phyloP scores from a whole-genome alignment of 2,888 invertebrate species.

The Mythimna lalbum region DNA sequence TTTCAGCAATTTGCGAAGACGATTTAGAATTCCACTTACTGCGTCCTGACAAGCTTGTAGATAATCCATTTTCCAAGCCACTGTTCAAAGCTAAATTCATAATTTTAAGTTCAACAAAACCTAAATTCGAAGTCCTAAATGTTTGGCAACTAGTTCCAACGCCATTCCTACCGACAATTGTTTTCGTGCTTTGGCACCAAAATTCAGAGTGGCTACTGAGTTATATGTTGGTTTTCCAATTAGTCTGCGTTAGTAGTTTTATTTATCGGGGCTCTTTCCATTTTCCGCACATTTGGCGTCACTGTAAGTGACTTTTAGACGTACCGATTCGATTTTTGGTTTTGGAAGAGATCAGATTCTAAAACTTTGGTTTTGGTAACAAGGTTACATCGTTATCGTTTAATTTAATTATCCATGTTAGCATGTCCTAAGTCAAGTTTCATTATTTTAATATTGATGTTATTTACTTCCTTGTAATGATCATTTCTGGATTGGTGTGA shows the following conservation, averaged over 20 bases:
- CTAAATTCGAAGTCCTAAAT: conserved; percentile 52
- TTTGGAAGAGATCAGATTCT: background rate
- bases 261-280: conserved; percentile 85
- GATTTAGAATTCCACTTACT: conserved; percentile 25
- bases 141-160: conserved; percentile 70
- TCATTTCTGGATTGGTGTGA: too few relatives aligned
- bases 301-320: conserved; percentile 52
- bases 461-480: too few relatives aligned
- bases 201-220: conserved; percentile 79
- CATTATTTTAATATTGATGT: too few relatives aligned
- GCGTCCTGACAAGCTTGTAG: background rate
- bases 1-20: conserved; percentile 9
- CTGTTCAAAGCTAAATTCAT: conserved; percentile 26
- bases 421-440: too few relatives aligned
- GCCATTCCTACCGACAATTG: conserved; percentile 65
- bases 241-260: conserved; percentile 84
- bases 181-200: conserved; percentile 77
- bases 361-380: too few relatives aligned
- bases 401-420: too few relatives aligned
- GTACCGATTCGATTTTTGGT: conserved; percentile 28
- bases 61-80: conserved; percentile 5
- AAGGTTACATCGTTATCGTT: too few relatives aligned
- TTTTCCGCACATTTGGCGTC: conserved; percentile 83
- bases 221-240: conserved; percentile 88
- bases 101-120: conserved; percentile 46